Base-by-base conservation (phyloP, 2,113 vertebrate species). In the Melanocharis versteri region DNA sequence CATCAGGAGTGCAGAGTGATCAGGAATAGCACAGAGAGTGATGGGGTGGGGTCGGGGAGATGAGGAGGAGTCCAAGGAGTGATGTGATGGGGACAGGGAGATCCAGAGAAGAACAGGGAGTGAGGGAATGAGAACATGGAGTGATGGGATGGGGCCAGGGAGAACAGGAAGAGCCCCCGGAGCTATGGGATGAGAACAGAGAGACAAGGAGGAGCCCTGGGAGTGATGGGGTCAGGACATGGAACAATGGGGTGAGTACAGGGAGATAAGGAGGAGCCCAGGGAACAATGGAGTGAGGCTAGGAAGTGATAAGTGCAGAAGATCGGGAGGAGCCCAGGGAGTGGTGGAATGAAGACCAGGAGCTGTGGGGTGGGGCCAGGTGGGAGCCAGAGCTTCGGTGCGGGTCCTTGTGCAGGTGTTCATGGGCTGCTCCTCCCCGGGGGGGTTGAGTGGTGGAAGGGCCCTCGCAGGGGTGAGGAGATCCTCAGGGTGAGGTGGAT, bases 341-440 rank as follows among this genome's bases (percentile, higher is more conserved):
- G 37, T 6, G 27, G 18, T 51, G 62, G n/a, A 42, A 24, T 66
- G 83, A 65, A 21, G 68, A 23, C 12, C 20, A 50, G 51, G 42
- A 85, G 12, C 0, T 0, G 7, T 75, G 60, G 83, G 53, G 42
- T 68, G 61, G 44, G 47, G 56, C 28, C 2, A 7, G 27, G 16
- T 33, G 72, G 60, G 47, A 78, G 37, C 18, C 1, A 4, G 51
- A 53, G 39, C 42, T 86, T 16, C 13, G 0, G 0, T 6, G 45
- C 44, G 24, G 23, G 11, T 47, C 24, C n/a, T 58, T 53, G 40
- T 4, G 1, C 8, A 35, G 58, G 20, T 56, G 15, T 37, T 64
- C 18, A 2, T 5, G 30, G 47, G 53, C 53, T 80, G 48, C 37
- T 73, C 6, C 40, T 73, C 35, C 47, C 6, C 0, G 0, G 42